phyloP scores from a whole-genome alignment of 2,888 invertebrate species.

The Lutraria lutraria region DNA sequence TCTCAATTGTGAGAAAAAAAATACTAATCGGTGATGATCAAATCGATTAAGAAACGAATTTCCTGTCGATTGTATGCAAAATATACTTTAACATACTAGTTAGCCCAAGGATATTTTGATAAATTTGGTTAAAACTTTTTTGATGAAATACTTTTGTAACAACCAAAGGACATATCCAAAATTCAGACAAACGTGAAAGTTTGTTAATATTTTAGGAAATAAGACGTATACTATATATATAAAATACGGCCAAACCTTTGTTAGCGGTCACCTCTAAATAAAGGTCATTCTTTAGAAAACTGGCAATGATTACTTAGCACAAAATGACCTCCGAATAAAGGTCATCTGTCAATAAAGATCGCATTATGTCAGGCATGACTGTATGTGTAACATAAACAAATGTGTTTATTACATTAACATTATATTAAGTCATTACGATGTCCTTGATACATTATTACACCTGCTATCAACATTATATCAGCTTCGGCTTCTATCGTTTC shows the following conservation, averaged over 20 bases:
- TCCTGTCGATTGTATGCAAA: conserved; percentile 27
- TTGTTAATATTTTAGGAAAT: not conserved
- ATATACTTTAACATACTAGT: not conserved
- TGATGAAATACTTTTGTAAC: not conserved
- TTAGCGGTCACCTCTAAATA: too few relatives aligned
- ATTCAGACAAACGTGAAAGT: not conserved
- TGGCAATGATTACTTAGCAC: too few relatives aligned
- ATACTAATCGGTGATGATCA: conserved; percentile 31
- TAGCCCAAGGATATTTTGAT: conserved; percentile 34
- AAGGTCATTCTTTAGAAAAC: too few relatives aligned
- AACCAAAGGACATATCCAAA: not conserved
- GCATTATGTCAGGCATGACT: too few relatives aligned
- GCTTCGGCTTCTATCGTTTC: not conserved
- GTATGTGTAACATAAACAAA: conserved; percentile 8
- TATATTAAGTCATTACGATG: not conserved
- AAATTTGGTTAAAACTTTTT: conserved; percentile 15
- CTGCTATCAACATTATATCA: not conserved
- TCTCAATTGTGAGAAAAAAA: conserved; percentile 4
- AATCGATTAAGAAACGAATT: conserved; percentile 40
- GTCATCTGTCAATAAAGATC: too few relatives aligned
- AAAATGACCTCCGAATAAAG: too few relatives aligned
- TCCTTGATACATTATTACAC: not conserved
- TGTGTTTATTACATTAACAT: not conserved
- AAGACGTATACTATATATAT: not conserved
- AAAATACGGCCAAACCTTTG: too few relatives aligned